Evolutionary conservation across 2,797 vertebrate genomes (phyloP).

Genomic region (Pseudomugil tenellus): DNA sequence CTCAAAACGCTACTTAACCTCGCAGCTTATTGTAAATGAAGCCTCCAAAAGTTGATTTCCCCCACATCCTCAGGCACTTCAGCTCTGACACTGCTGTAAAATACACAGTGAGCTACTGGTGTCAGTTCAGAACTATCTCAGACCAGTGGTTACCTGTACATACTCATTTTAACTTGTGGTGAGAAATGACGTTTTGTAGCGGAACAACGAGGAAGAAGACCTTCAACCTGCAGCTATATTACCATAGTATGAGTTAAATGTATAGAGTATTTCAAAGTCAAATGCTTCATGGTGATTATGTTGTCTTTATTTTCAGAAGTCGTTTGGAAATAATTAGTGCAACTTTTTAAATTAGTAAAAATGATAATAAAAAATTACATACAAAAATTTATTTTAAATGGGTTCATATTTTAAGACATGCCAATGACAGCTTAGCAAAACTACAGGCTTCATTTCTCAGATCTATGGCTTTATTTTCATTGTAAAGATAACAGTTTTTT

Average conservation of each 20-base stretch:
- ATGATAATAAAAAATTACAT: too few relatives aligned
- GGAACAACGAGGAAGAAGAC: background rate
- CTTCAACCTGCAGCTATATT: accelerated
- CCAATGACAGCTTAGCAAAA: too few relatives aligned
- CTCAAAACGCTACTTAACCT: slow-evolving; percentile 87
- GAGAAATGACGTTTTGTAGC: background rate
- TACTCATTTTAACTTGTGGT: background rate
- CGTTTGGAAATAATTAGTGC: background rate
- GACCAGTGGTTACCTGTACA: slow-evolving; percentile 9
- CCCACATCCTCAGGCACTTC: slow-evolving; percentile 50
- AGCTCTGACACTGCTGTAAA: slow-evolving; percentile 33
- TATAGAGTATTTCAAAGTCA: background rate
- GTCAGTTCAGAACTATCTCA: slow-evolving; percentile 13
- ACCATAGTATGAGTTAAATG: background rate
- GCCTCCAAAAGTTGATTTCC: slow-evolving; percentile 80
- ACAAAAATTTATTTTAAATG: background rate
- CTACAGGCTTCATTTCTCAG: too few relatives aligned
- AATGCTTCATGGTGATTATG: background rate
- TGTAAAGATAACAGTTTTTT: too few relatives aligned
- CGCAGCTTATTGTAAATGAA: slow-evolving; percentile 83
- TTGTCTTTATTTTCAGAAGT: background rate
- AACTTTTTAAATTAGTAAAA: background rate
- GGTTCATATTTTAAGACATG: background rate
- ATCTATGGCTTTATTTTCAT: background rate
- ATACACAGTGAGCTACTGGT: slow-evolving; percentile 1